Conservation (phyloP, 2,888 invertebrate genomes). For the Lucinisca nassula region DNA sequence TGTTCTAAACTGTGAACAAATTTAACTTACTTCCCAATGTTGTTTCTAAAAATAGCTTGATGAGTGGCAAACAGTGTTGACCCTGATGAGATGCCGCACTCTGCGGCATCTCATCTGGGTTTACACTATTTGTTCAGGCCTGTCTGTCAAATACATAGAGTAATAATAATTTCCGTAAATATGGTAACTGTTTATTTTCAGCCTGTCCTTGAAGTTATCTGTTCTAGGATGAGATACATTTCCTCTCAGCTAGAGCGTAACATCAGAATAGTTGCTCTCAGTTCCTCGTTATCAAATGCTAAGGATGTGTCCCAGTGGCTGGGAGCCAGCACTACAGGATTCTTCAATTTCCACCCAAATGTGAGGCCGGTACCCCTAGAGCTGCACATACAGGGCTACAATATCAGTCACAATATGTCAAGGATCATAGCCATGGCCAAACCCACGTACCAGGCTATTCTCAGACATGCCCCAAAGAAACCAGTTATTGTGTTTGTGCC, state of each 20-base stretch:
- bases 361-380: constrained; percentile 98
- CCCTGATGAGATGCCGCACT: no score
- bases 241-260: constrained; percentile 94
- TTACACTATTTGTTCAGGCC: no score
- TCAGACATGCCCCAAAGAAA: constrained; percentile 89
- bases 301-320: constrained; percentile 98
- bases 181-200: constrained; percentile 75
- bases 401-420: constrained; percentile 98
- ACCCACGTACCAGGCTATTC: constrained; percentile 97
- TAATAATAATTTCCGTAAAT: no score
- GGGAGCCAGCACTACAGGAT: constrained; percentile 96
- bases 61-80: no score
- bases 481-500: constrained; percentile 88
- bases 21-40: no score
- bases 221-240: constrained; percentile 97
- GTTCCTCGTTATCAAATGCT: constrained; percentile 97
- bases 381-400: constrained; percentile 98
- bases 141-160: no score
- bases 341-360: constrained; percentile 99
- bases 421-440: constrained; percentile 99
- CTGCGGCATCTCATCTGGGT: no score
- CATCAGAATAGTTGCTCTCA: constrained; percentile 97
- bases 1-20: no score
- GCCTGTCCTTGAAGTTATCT: constrained; percentile 97
- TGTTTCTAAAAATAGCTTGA: no score